phyloP scores from a whole-genome alignment of 2,888 invertebrate species.

The Caenorhabditis macrosperma region DNA sequence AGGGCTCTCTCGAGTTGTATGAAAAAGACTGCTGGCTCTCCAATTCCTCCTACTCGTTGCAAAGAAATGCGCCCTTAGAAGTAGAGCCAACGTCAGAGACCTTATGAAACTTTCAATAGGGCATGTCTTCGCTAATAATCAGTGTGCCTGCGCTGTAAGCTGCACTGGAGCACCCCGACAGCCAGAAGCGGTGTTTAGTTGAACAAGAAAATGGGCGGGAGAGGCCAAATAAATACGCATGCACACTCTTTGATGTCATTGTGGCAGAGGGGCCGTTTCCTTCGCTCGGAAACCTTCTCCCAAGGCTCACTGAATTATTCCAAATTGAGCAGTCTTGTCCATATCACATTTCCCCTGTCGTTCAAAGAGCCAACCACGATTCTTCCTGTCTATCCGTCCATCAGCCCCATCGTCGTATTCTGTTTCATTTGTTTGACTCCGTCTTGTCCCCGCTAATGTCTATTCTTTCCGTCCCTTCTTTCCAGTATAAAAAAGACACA shows the following conservation, averaged over 20 bases:
- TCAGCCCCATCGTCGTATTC: constrained; percentile 41
- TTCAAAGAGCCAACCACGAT: constrained; percentile 53
- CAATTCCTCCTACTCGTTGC: neutral
- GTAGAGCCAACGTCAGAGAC: constrained; percentile 5
- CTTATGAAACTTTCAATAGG: constrained; percentile 39
- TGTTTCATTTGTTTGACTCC: constrained; percentile 41
- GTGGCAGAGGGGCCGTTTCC: constrained; percentile 32
- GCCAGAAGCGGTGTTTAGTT: neutral
- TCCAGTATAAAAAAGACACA: too few relatives aligned
- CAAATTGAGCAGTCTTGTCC: constrained; percentile 50
- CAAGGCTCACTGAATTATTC: constrained; percentile 53
- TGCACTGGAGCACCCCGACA: neutral
- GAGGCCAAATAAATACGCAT: constrained; percentile 24
- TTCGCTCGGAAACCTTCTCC: constrained; percentile 36
- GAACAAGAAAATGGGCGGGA: constrained; percentile 8
- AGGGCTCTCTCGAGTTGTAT: too few relatives aligned
- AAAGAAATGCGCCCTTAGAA: neutral
- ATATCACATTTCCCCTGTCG: constrained; percentile 54
- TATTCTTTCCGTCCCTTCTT: neutral
- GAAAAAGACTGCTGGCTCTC: too few relatives aligned
- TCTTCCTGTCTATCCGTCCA: constrained; percentile 49
- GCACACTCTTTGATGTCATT: constrained; percentile 46
- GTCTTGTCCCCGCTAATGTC: constrained; percentile 23
- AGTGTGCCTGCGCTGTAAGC: constrained; percentile 6
- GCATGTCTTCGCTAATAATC: constrained; percentile 7